Conservation (phyloP, 2,113 vertebrate genomes). For the Ardeotis arabs region DNA sequence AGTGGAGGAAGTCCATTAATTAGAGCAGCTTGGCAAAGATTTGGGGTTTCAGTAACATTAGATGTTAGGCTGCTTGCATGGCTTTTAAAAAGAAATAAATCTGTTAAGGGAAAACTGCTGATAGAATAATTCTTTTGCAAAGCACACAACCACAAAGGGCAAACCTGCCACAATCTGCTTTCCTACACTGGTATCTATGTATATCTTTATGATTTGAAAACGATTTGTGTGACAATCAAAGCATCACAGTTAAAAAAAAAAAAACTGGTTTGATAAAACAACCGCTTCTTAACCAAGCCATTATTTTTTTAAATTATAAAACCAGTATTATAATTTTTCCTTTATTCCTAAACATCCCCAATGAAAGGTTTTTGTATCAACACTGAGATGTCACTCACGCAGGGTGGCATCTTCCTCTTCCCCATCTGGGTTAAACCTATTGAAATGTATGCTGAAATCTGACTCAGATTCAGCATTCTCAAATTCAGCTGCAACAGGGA, state of each 20-base stretch:
- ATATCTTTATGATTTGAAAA: slow-evolving; percentile 53
- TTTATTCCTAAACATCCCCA: slow-evolving; percentile 67
- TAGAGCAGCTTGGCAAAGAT: slow-evolving; percentile 72
- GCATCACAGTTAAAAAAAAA: slow-evolving; percentile 56
- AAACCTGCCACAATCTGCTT: slow-evolving; percentile 66
- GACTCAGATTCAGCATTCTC: slow-evolving; percentile 73
- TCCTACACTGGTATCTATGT: slow-evolving; percentile 63
- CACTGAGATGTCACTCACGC: slow-evolving; percentile 81
- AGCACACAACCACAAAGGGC: slow-evolving; percentile 70
- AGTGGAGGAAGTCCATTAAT: slow-evolving; percentile 56
- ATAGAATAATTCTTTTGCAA: slow-evolving; percentile 67
- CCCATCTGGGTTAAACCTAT: slow-evolving; percentile 87
- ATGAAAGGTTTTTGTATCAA: slow-evolving; percentile 38
- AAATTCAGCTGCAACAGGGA: slow-evolving; percentile 61
- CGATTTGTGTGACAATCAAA: slow-evolving; percentile 59
- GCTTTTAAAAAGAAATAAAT: slow-evolving; percentile 71
- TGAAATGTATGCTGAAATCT: slow-evolving; percentile 84
- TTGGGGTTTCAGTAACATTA: slow-evolving; percentile 63
- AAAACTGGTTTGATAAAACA: slow-evolving; percentile 68
- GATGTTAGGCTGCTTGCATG: slow-evolving; percentile 68
- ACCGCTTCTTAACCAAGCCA: slow-evolving; percentile 63
- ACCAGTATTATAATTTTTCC: slow-evolving; percentile 42
- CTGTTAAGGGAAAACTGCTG: slow-evolving; percentile 63
- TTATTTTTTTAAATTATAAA: slow-evolving; percentile 53
- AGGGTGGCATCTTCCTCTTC: slow-evolving; percentile 84